Base-by-base conservation (phyloP, 2,113 vertebrate species). In the Epinephelus lanceolatus region DNA sequence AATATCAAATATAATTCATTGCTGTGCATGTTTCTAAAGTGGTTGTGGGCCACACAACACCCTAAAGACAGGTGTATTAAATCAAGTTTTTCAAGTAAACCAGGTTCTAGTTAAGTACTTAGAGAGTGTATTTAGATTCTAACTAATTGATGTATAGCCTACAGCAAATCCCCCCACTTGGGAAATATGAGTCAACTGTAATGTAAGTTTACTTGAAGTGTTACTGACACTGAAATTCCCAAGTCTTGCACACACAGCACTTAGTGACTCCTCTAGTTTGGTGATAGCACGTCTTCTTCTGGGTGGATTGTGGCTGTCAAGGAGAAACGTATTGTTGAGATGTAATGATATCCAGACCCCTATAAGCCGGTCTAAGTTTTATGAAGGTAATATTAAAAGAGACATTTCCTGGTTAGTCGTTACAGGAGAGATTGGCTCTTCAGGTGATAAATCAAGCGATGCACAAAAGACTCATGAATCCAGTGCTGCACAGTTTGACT, bases 311-410 rank as follows among this genome's bases (percentile, higher is more conserved):
- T 17, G 74, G 77, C 71, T 74, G 80, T 78, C 76, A 75, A 37
- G 37, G 66, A 62, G 12, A 74, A 85, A 57, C 3, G 9, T 63
- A 59, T 60, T 76, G 45, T 68, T 63, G 59, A 63, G 52, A 25
- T 72, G 33, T 69, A 49, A 65, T 4, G 23, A 68, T 56, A 88
- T 65, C 49, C 25, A 11, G 23, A 67, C 59, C 60, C 57, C 59
- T 67, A 47, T 18, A 37, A 57, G 40, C 19, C 37, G 47, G 8
- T 33, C 63, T 72, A 30, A 13, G 5, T 74, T 63, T 76, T 75
- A 70, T 76, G n/a, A 76, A 63, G 30, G 56, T 40, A 78, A 76
- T 71, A 67, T 78, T 71, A 25, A 71, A 71, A 63, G 72, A 81
- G 9, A 67, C 63, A 67, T 85, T 77, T 78, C 62, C 53, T 77